phyloP scores from a whole-genome alignment of 2,113 vertebrate genomes.

The Myanophis thanlyinensis region DNA sequence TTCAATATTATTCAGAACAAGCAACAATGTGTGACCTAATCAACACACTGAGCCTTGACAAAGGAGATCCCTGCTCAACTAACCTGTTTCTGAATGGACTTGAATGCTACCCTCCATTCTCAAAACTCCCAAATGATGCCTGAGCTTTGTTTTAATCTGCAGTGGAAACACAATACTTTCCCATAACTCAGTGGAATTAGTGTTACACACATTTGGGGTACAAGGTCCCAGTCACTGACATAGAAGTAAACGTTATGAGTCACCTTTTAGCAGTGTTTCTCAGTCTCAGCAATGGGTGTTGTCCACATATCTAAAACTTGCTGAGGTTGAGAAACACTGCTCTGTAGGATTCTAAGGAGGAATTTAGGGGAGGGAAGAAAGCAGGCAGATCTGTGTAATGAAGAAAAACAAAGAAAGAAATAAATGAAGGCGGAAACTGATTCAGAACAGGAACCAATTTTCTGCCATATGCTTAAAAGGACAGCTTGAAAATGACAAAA shows the following conservation, averaged over 20 bases:
- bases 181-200: constrained; percentile 30
- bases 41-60: constrained; percentile 34
- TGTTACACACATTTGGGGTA: not conserved
- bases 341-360: constrained; percentile 13
- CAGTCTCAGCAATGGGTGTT: not conserved
- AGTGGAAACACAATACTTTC: constrained; percentile 45
- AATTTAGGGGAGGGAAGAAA: not conserved
- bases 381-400: not conserved
- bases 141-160: constrained; percentile 40
- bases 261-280: not conserved
- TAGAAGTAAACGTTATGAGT: not conserved
- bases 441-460: not conserved
- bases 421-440: not conserved
- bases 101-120: constrained; percentile 13
- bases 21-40: constrained; percentile 58
- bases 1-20: constrained; percentile 42
- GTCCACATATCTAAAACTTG: not conserved
- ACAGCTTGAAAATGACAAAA: not conserved
- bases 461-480: constrained; percentile 11
- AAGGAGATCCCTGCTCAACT: constrained; percentile 27
- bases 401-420: not conserved
- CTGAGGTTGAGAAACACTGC: not conserved
- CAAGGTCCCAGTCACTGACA: not conserved
- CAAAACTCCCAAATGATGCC: constrained; percentile 25
- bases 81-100: constrained; percentile 34